Evolutionary conservation across 1,140 invertebrate species (phyloP), one percentile per base, ranked within the genome.

Genomic region (Halesus radiatus): DNA sequence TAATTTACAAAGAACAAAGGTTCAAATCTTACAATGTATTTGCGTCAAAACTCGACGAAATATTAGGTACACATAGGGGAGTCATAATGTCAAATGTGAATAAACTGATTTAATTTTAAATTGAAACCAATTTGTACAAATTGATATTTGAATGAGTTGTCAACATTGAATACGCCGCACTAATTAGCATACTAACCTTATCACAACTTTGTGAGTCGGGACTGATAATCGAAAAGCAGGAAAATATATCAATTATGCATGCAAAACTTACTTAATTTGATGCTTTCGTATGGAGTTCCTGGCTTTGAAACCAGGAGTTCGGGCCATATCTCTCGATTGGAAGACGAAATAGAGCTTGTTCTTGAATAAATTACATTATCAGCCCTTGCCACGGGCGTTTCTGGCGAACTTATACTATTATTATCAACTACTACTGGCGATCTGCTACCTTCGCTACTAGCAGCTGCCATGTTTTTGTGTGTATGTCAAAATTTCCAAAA

Each of bases 201-300:
- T 72, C 50, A 53, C 18, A 18, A 45, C 18, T 22, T 18, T 16
- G 23, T 50, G 32, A 50, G 45, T 72, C 68, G 50, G 1, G 72
- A 3, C 52, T 56, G 50, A 54, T 74, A 74, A 20, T 72, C 16
- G n/a, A 0, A 72, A 72, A 18, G 54, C 54, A 56, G 72, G 23
- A 74, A 56, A 16, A 10, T 26, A 16, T 26, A 16, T n/a, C 29
- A 58, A 74, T 54, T 58, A 58, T 29, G n/a, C 32, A 29, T 15
- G 18, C 23, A 66, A 75, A 62, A 80, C 76, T 82, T 80, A 82
- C 81, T 82, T 26, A 82, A 56, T 82, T 82, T 82, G 56, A 82
- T 82, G 32, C 78, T 74, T 52, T 82, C 81, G 20, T 72, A 73
- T 3, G 62, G 74, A 15, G 76, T 76, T 60, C 81, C 81, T 8